These are phyloP conservation scores for Portunus trituberculatus DNA, from an alignment of 1,140 invertebrate species.

Conservation along the genomic window DNA sequence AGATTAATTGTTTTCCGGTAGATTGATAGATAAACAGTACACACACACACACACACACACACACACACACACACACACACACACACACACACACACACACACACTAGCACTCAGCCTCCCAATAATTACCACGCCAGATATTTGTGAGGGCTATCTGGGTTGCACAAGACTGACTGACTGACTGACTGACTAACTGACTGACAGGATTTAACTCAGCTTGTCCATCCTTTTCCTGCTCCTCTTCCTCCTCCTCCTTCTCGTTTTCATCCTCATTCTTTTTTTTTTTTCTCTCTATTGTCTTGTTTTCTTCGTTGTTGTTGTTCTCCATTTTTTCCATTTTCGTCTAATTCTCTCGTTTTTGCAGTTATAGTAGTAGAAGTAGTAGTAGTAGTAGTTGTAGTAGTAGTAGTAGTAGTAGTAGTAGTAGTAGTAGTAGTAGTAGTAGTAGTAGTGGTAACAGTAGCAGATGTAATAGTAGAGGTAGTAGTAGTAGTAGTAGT, in stretches of 20 bases:
- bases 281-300: not conserved
- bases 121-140: too few relatives aligned
- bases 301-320: not conserved
- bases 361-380: not conserved
- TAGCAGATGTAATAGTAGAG: not conserved
- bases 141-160: too few relatives aligned
- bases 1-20: too few relatives aligned
- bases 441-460: not conserved
- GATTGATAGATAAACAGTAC: too few relatives aligned
- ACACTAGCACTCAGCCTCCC: too few relatives aligned
- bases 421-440: not conserved
- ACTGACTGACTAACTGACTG: too few relatives aligned
- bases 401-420: constrained; percentile 9
- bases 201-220: too few relatives aligned
- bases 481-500: not conserved
- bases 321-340: not conserved
- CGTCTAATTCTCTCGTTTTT: too few relatives aligned
- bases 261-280: not conserved
- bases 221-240: not conserved
- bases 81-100: too few relatives aligned
- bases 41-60: too few relatives aligned
- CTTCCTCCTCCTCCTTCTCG: not conserved
- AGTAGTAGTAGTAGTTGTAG: not conserved
- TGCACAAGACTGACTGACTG: too few relatives aligned
- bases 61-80: too few relatives aligned